Evolutionary conservation across 2,888 invertebrate species (phyloP), one percentile per base, ranked within the genome.

Genomic region (Octodonta nipae): DNA sequence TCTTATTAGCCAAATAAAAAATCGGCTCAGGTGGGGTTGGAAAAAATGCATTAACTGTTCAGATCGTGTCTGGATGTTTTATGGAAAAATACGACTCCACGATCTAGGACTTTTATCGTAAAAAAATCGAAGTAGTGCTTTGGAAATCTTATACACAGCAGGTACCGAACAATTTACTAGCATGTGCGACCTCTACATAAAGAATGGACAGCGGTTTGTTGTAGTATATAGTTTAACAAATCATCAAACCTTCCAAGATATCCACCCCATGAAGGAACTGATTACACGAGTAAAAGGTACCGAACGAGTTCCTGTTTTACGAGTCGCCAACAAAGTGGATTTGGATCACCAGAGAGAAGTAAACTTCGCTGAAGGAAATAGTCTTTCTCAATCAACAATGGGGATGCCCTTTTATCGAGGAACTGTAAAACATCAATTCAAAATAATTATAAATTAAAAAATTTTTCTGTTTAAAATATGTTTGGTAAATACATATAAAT

Each of bases 21-120:
- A n/a, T 98, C 66, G 96, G 96, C 52, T 93, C 92, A 72, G 98
- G 98, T 63, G 98, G 98, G 70, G 98, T 98, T 66, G 98, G 98
- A 56, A 98, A 98, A 75, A 91, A 89, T 70, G 98, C 98, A 62
- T 75, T 98, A 63, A 98, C 98, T 55, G 96, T 98, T 57, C 96
- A 98, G 68, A 98, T 98, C 67, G 98, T 98, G 52, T 92, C 95
- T 50, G 96, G 96, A 57, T 93, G 91, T 68, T 98, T 98, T 65
- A 95, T 98, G 83, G 96, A 98, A 69, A 96, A 96, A 69, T 98
- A 96, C 68, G 96, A 98, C 64, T 98, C 96, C 42, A 98, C 96
- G 44, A 96, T 98, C 63, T 98, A 98, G 65, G 98, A 98, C 70
- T 98, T 98, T 68, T 98, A 98, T 68, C 78, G 96, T 43, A 98